Evolutionary conservation across 2,888 invertebrate species (phyloP), one percentile per base, ranked within the genome.

Genomic region (Oscheius onirici): DNA sequence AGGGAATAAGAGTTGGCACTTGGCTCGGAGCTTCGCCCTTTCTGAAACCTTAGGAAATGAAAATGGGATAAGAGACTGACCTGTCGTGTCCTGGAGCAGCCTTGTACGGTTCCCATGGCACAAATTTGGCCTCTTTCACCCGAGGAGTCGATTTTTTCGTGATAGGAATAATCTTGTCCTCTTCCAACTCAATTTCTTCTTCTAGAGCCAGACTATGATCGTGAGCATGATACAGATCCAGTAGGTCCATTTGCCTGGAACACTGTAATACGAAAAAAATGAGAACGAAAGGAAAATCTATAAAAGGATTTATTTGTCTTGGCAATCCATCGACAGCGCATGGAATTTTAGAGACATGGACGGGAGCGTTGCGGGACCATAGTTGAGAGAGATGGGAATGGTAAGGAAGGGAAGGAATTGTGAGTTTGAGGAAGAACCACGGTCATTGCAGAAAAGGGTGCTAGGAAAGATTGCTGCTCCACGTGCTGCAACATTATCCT

Each of bases 61-160:
- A 54, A 57, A 17, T 44, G 20, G 20, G 10, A 24, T 3, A 24
- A 40, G 17, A 70, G 22, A 41, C 34, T 17, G 17, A 72, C 72
- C 72, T 69, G 28, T 72, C 72, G 17, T 20, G 40, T n/a, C 54
- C 26, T 11, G 76, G 73, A 0, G 82, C 82, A 20, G 78, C 81
- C 70, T 78, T 82, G 63, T 74, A 82, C 34, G 83, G 83, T 66
- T 83, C 83, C 83, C 83, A 83, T n/a, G 83, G 83, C 3, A 83
- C 80, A 41, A 73, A 78, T 67, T 79, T 79, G 26, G 73, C 54
- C 51, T 76, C 78, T 49, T 61, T 77, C 28, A 57, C n/a, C 28
- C 71, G 73, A 43, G 68, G 65, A 10, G 46, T 10, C 11, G 41
- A 44, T n/a, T 15, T 43, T 40, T 71, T 67, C 13, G 51, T 22